phyloP scores from a whole-genome alignment of 2,888 invertebrate species.

The Chrysodeixis includens region DNA sequence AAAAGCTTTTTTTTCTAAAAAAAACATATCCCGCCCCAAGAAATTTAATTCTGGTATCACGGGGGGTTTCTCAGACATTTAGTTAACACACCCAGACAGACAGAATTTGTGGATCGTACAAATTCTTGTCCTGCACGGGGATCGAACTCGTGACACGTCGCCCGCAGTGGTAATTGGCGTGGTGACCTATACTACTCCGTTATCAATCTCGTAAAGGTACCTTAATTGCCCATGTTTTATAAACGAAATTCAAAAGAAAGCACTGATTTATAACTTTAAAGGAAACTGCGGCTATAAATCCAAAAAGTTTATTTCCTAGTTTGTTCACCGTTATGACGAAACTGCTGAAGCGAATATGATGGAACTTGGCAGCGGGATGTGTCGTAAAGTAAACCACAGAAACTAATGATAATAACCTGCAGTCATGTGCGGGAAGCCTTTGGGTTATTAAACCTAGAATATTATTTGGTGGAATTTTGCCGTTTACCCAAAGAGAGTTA shows the following conservation, averaged over 20 bases:
- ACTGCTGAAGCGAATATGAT: slow-evolving; percentile 30
- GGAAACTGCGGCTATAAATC: slow-evolving; percentile 32
- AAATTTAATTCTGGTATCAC: no score
- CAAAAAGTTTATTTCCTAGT: slow-evolving; percentile 36
- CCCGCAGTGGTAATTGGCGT: no score
- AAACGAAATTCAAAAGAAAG: slow-evolving; percentile 25
- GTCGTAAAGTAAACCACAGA: background rate
- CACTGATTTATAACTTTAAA: slow-evolving; percentile 10
- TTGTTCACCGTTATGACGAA: slow-evolving; percentile 33
- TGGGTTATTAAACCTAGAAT: background rate
- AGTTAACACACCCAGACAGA: no score
- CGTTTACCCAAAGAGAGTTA: background rate
- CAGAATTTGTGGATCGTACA: background rate
- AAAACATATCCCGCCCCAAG: no score
- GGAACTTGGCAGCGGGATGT: slow-evolving; percentile 31
- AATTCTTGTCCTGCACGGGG: no score
- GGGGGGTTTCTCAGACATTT: no score
- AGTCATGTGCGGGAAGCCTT: background rate
- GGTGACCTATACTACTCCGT: no score
- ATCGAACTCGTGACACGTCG: no score
- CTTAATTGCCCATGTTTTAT: slow-evolving; percentile 2
- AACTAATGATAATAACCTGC: background rate
- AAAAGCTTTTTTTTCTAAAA: no score
- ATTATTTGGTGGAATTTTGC: no score
- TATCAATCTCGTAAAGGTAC: slow-evolving; percentile 8